Percentiles rank a stretch among this genome's conserved stretches.
Conservation (phyloP, 2,888 invertebrate species). For the Spicauda simplicius region DNA sequence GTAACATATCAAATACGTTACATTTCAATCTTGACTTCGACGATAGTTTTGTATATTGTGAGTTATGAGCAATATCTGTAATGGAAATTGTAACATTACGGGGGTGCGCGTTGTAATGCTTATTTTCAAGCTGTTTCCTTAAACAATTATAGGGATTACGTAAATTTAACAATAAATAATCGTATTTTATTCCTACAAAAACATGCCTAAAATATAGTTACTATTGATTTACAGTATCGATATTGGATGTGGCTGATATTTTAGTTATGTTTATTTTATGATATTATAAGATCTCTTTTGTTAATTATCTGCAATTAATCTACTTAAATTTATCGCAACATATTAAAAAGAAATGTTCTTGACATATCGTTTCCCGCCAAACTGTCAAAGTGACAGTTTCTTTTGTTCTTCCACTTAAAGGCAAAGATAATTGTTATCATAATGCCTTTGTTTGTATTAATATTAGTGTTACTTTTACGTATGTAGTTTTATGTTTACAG, state of each 20-base stretch:
- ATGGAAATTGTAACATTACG: no score
- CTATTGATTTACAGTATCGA: neutral
- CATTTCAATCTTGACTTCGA: no score
- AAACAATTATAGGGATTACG: neutral
- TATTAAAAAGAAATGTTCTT: neutral
- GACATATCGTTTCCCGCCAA: neutral
- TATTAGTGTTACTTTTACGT: conserved; percentile 9
- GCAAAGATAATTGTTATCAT: conserved; percentile 3
- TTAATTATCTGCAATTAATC: neutral
- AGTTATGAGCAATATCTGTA: no score
- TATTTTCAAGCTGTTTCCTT: neutral
- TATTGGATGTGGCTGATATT: neutral
- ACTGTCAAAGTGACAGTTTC: neutral
- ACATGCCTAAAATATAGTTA: neutral
- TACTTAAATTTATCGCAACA: no score
- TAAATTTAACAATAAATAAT: neutral
- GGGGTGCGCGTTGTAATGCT: neutral
- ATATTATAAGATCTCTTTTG: neutral
- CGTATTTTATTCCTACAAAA: neutral
- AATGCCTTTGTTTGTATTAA: conserved; percentile 9
- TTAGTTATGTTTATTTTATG: neutral
- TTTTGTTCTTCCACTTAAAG: neutral
- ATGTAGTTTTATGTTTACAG: conserved; percentile 16
- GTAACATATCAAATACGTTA: no score
- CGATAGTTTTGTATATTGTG: no score